Base-by-base conservation (phyloP, 2,888 invertebrate species). In the Perdita meconis region DNA sequence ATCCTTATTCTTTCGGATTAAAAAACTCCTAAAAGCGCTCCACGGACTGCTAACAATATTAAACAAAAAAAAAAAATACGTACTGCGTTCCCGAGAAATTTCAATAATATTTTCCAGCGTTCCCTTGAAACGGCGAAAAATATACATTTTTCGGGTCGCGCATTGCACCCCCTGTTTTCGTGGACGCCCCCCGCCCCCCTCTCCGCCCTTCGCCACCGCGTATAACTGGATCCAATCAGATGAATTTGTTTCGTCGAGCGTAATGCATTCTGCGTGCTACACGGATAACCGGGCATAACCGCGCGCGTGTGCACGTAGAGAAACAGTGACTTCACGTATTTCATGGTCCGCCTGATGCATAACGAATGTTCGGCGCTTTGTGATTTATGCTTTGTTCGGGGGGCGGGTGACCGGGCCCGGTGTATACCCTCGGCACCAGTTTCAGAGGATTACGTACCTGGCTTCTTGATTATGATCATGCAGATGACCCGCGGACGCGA, bases 301-400 rank as follows among this genome's bases (percentile, higher is more conserved):
- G 47, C 47, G 69, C 51, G 50, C 67, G 60, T 65, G 57, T 51
- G 51, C 26, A 50, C 69, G 56, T 24, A 60, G 55, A 80, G 80
- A 71, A 79, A 69, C 71, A 63, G 59, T n/a, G 75, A 66, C 56
- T 80, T 75, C 82, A 57, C 81, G 89, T 87, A 89, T 90, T 90
- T 90, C 90, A 90, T 89, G 90, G 87, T 90, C 83, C 83, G 84
- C 86, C 87, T 88, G 77, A 82, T 84, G 61, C 83, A 87, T 89
- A 90, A 90, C 89, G 87, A 90, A 90, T 90, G 91, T 87, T 89
- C 86, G 88, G 87, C 81, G 87, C 89, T 89, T 89, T 86, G 88
- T 90, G 90, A 90, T 90, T 90, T 90, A 90, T 87, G 87, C 88
- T 86, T 82, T 85, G 86, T 84, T 85, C 83, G 51, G 47, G 51